Percentiles rank a stretch among this genome's conserved stretches.
Evolutionary conservation across 2,797 vertebrate genomes (phyloP).

Genomic region (Gila robusta): DNA sequence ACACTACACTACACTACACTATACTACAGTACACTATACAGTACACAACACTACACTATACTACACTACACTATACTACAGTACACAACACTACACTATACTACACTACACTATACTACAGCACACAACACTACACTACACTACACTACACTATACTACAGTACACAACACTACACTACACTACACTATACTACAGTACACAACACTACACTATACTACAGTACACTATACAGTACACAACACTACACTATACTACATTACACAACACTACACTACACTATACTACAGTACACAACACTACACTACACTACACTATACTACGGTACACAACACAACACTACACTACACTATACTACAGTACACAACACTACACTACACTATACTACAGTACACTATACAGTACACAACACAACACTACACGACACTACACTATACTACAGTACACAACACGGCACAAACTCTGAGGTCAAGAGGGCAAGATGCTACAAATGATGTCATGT

Average conservation of each 20-base stretch:
- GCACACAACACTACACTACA: too few species aligned
- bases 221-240: neutral
- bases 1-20: too few species aligned
- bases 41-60: neutral
- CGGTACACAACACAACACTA: neutral
- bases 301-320: fast-evolving
- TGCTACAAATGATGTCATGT: neutral
- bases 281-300: neutral
- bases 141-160: neutral
- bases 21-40: too few species aligned
- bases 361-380: fast-evolving
- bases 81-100: neutral
- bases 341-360: neutral
- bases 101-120: neutral
- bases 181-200: too few species aligned
- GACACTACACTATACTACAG: fast-evolving
- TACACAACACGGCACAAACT: neutral
- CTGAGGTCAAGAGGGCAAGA: neutral
- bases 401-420: neutral
- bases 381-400: too few species aligned
- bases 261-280: neutral
- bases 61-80: neutral
- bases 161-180: neutral
- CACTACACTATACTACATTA: neutral
- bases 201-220: neutral